phyloP scores from a whole-genome alignment of 2,113 vertebrate species.

The Diadophis punctatus region DNA sequence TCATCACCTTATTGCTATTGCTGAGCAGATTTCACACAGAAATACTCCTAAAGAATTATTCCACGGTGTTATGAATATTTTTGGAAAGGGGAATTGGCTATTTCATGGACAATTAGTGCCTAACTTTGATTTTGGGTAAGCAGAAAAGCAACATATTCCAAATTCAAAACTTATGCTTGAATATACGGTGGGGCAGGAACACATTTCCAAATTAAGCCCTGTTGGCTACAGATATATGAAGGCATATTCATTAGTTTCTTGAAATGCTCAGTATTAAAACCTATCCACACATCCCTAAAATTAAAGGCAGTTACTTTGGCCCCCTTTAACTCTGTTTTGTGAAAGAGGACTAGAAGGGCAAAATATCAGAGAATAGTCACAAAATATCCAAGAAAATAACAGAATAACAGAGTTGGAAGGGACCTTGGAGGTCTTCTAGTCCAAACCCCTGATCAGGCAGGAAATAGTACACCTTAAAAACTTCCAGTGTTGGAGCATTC shows the following conservation, averaged over 20 bases:
- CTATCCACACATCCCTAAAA: neutral
- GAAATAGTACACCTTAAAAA: neutral
- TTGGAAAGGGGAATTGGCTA: neutral
- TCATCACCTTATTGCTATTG: neutral
- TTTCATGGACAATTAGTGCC: neutral
- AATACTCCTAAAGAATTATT: neutral
- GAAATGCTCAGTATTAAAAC: neutral
- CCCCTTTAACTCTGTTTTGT: neutral
- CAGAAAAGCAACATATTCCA: neutral
- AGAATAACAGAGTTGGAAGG: neutral
- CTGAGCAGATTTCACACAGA: neutral
- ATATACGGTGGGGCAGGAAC: neutral
- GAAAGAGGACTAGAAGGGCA: neutral
- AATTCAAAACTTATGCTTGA: neutral
- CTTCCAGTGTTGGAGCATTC: neutral
- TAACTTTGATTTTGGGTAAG: slow-evolving; percentile 17
- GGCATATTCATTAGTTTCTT: neutral
- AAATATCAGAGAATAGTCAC: neutral
- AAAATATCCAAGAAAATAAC: neutral
- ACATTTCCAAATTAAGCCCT: neutral
- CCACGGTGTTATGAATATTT: slow-evolving; percentile 2
- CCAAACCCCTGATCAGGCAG: neutral
- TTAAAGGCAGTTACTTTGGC: neutral
- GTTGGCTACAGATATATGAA: neutral
- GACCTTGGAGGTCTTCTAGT: neutral